These are phyloP conservation scores for Ephydatia muelleri DNA, from an alignment of 37 sponge, comb jelly and placozoan species.

Conservation along the genomic window DNA sequence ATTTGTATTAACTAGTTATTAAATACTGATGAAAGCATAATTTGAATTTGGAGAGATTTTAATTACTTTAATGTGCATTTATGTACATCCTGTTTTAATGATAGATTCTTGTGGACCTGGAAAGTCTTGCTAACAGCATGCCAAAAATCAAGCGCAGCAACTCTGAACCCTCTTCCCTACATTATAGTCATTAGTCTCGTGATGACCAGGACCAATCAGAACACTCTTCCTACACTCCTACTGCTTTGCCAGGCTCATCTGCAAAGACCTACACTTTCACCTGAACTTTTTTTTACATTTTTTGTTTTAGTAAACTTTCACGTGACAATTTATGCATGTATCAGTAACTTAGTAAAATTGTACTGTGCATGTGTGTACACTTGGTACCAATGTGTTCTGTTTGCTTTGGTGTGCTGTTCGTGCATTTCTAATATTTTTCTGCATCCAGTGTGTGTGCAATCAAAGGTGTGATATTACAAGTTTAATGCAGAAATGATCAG, in stretches of 20 bases:
- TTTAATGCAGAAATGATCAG: no score
- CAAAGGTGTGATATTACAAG: no score
- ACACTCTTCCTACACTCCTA: constrained; percentile 21
- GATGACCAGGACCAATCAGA: constrained; percentile 29
- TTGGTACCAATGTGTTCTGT: neutral
- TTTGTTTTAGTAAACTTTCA: neutral
- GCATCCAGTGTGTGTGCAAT: no score
- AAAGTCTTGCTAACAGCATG: constrained; percentile 63
- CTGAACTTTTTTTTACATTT: neutral
- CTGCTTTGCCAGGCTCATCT: neutral
- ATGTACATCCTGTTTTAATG: no score
- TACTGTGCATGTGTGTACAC: no score
- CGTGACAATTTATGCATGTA: neutral
- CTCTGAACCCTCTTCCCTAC: constrained; percentile 72
- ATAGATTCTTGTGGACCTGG: constrained; percentile 77
- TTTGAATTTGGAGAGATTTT: neutral
- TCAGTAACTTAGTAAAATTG: neutral
- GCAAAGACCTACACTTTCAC: neutral
- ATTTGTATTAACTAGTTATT: no score
- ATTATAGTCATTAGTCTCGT: constrained; percentile 31
- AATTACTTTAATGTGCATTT: no score
- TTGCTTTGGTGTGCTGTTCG: neutral
- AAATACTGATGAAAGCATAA: no score
- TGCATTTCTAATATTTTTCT: neutral
- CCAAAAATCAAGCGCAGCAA: constrained; percentile 82